phyloP scores from a whole-genome alignment of 2,113 vertebrate genomes.

The Chelonoidis abingdonii region DNA sequence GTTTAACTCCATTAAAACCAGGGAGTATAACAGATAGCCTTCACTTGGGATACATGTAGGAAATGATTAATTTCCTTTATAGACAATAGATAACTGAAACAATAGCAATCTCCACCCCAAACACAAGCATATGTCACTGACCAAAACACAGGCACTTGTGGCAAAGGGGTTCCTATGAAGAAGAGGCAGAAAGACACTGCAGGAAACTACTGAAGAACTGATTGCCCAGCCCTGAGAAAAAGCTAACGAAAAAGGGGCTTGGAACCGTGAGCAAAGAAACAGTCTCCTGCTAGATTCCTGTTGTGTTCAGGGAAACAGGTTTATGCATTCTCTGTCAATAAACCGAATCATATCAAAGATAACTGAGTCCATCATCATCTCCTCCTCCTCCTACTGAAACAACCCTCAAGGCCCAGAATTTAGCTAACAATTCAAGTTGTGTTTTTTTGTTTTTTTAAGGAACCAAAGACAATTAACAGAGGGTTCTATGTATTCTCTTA shows the following conservation, averaged over 20 bases:
- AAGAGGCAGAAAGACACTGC: not conserved
- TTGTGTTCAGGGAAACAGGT: not conserved
- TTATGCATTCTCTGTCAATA: not conserved
- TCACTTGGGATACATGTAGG: not conserved
- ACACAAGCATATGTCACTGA: not conserved
- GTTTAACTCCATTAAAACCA: not conserved
- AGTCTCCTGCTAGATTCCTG: not conserved
- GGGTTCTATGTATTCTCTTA: not conserved
- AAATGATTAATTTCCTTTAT: not conserved
- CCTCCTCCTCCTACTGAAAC: not conserved
- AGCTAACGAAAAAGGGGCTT: not conserved
- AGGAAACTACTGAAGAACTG: not conserved
- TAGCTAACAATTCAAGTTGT: not conserved
- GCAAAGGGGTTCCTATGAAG: not conserved
- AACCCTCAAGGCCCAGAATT: not conserved
- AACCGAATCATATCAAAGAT: not conserved
- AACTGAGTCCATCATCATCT: not conserved
- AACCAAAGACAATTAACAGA: not conserved
- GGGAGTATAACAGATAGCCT: not conserved
- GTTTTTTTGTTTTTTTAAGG: not conserved
- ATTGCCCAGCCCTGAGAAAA: not conserved
- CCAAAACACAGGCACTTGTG: not conserved
- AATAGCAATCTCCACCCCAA: not conserved
- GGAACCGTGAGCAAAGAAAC: not conserved
- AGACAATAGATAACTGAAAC: not conserved